Percentiles rank a stretch among this genome's conserved stretches.
phyloP scores from a whole-genome alignment of 1,140 invertebrate species.

The Oncopeltus fasciatus region DNA sequence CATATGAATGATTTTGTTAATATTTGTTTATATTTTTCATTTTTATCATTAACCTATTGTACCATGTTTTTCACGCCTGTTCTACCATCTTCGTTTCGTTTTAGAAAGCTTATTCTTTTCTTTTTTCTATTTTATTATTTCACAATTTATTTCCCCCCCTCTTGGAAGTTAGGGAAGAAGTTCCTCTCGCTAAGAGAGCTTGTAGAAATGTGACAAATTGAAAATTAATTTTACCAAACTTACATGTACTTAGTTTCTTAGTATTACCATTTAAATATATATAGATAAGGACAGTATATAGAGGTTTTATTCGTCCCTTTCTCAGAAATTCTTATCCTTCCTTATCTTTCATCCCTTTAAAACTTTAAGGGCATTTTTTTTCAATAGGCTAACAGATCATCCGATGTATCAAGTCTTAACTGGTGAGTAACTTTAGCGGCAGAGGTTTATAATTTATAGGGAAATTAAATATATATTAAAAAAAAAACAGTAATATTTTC shows the following conservation, averaged over 20 bases:
- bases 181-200: background rate
- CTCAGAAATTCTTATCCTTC: no score
- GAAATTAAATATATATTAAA: no score
- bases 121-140: background rate
- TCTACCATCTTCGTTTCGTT: background rate
- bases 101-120: no score
- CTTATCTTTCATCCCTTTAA: no score
- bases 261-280: conserved; percentile 5
- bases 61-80: background rate
- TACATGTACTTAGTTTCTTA: conserved; percentile 16
- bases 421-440: no score
- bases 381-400: no score
- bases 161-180: background rate
- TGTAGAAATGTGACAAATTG: background rate
- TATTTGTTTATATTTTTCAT: conserved; percentile 5
- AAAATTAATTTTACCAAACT: conserved; percentile 10
- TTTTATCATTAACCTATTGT: conserved; percentile 3
- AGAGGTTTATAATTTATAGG: no score
- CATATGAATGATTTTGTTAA: no score
- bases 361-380: no score
- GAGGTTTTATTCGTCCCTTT: no score
- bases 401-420: no score
- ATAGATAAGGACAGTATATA: background rate
- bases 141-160: background rate
- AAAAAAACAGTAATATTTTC: no score